Conservation (phyloP, 1,140 invertebrate species). For the Lasioglossum baleicum region DNA sequence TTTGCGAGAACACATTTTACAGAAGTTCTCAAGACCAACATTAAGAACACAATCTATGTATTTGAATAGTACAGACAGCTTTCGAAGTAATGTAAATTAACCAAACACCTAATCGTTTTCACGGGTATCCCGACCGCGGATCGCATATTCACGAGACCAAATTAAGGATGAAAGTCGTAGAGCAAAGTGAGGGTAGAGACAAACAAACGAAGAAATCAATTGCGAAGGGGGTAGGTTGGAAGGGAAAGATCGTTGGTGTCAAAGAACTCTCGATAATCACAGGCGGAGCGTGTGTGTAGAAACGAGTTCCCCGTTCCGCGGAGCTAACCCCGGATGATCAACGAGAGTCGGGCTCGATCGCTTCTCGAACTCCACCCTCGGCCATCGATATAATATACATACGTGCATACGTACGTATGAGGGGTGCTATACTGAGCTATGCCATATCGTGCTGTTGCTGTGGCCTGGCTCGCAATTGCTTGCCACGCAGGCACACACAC, state of each 20-base stretch:
- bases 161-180: neutral
- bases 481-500: neutral
- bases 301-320: conserved; percentile 35
- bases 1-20: too few relatives aligned
- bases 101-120: neutral
- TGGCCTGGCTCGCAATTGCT: neutral
- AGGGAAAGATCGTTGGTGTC: conserved; percentile 26
- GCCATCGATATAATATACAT: conserved; percentile 40
- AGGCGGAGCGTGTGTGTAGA: conserved; percentile 36
- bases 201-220: conserved; percentile 32
- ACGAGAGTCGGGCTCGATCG: conserved; percentile 35
- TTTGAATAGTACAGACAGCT: too few relatives aligned
- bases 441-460: too few relatives aligned
- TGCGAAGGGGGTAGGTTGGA: neutral
- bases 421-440: neutral
- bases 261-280: conserved; percentile 53
- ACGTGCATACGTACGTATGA: too few relatives aligned
- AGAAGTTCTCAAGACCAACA: too few relatives aligned
- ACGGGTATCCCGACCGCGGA: neutral
- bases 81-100: too few relatives aligned
- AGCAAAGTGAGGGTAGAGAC: neutral
- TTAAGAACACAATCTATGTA: too few relatives aligned
- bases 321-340: conserved; percentile 37
- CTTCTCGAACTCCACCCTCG: conserved; percentile 33
- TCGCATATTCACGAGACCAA: neutral